A percentile compares a stretch with the other conserved stretches of the same genome.
Evolutionary conservation across 2,888 invertebrate genomes (phyloP).

Genomic region (Epirrhoe alternata): DNA sequence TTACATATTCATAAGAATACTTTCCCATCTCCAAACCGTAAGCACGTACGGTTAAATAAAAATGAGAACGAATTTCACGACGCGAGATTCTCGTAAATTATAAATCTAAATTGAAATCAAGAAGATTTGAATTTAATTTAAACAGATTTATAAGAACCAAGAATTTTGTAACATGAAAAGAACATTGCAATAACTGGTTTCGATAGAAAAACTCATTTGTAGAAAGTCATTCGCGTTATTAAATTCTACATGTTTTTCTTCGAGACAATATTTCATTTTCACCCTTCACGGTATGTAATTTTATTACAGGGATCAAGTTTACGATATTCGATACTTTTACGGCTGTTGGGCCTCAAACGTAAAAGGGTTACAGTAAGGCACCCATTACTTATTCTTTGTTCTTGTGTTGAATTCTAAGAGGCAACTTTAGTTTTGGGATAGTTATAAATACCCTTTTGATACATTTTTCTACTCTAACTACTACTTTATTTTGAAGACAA

Average conservation of each 20-base stretch:
- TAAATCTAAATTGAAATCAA: constrained; percentile 54
- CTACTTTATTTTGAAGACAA: too few species aligned
- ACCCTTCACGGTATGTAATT: constrained; percentile 71
- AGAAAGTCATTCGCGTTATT: constrained; percentile 49
- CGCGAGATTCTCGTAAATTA: constrained; percentile 52
- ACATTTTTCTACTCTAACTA: neutral
- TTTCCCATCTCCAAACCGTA: constrained; percentile 26
- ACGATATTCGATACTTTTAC: constrained; percentile 78
- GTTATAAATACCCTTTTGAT: constrained; percentile 6
- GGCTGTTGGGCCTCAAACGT: constrained; percentile 72
- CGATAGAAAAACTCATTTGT: constrained; percentile 27
- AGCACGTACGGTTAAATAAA: constrained; percentile 29
- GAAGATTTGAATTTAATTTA: too few species aligned
- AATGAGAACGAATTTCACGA: constrained; percentile 43
- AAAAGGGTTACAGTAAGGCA: constrained; percentile 71
- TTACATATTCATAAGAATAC: constrained; percentile 28
- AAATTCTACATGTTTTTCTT: constrained; percentile 56
- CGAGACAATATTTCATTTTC: constrained; percentile 72
- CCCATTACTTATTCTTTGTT: constrained; percentile 60
- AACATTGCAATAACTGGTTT: constrained; percentile 48
- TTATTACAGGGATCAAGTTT: constrained; percentile 77
- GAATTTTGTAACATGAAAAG: constrained; percentile 45
- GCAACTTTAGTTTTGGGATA: constrained; percentile 41
- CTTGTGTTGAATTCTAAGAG: constrained; percentile 59
- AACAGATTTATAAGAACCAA: constrained; percentile 39